Evolutionary conservation across 1,140 invertebrate genomes (phyloP), one percentile per base, ranked within the genome.

Genomic region (Heliothis subflexa): DNA sequence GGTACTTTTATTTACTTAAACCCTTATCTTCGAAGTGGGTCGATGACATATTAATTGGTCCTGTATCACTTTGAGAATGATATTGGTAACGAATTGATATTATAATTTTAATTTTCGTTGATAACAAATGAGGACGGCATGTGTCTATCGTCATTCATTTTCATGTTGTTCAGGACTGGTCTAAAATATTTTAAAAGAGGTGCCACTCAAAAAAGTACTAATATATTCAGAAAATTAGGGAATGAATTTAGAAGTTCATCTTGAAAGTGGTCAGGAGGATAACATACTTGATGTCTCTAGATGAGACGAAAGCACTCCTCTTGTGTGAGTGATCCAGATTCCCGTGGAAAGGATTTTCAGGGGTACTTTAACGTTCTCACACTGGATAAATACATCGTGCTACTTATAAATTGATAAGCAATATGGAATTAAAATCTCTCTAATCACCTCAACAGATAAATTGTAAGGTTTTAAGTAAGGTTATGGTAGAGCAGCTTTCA

Each of bases 1-100:
- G 74, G 70, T 78, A 55, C 64, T 80, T 59, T 59, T 81, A 78
- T 73, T 74, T 77, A 73, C 79, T 73, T 78, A 47, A 52, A 78
- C 59, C 18, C 70, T 81, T 81, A 81, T 81, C 79, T 70, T 14
- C 9, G 33, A 50, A 25, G 50, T 76, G 49, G 74, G 13, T 55
- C 50, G 50, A 55, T 13, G 62, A 77, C 73, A 49, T 45, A 59
- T 75, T 75, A 50, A 75, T 75, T 62, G 54, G 33, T 62, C 49
- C n/a, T 28, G 3, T 45, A 16, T 45, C 21, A 52, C 12, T 57
- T 14, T 57, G 21, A 57, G 33, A 16, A 64, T 64, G 14, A 40
- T 2, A 45, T 12, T 64, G 33, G 33, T 9, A 18, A 14, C 50
- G 16, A 55, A 13, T 59, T 21, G 21, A 14, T 25, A 14, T 55